Conservation (phyloP, 2,888 invertebrate genomes). For the Scrobipalpa atriplicella region DNA sequence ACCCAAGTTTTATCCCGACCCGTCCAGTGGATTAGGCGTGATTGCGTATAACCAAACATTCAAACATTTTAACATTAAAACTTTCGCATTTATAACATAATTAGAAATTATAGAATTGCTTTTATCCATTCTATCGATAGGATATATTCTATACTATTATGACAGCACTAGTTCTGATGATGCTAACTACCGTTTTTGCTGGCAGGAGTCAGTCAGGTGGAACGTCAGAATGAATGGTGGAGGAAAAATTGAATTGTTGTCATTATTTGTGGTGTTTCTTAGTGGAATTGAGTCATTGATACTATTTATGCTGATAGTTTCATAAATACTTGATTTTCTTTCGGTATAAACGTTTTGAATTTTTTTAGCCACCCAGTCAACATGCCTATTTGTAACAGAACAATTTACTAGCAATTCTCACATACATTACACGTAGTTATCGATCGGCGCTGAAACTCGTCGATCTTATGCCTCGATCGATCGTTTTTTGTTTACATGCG, state of each 20-base stretch:
- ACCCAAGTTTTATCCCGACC: too few relatives aligned
- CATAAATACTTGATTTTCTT: neutral
- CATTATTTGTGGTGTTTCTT: neutral
- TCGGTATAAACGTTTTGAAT: too few relatives aligned
- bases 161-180: neutral
- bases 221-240: neutral
- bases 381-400: too few relatives aligned
- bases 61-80: too few relatives aligned
- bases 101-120: too few relatives aligned
- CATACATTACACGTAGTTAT: slow-evolving; percentile 1
- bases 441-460: neutral
- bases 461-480: neutral
- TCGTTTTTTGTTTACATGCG: slow-evolving; percentile 15
- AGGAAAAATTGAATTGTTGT: slow-evolving; percentile 1
- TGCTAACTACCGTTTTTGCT: slow-evolving; percentile 17
- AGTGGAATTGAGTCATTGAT: slow-evolving; percentile 9
- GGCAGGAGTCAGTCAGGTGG: neutral
- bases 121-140: too few relatives aligned
- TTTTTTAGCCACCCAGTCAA: too few relatives aligned
- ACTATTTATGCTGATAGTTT: neutral
- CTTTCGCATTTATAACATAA: too few relatives aligned
- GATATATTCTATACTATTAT: too few relatives aligned
- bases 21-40: too few relatives aligned
- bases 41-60: too few relatives aligned
- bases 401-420: slow-evolving; percentile 1